phyloP scores from a whole-genome alignment of 1,140 invertebrate species.

The Drosophila ananassae region DNA sequence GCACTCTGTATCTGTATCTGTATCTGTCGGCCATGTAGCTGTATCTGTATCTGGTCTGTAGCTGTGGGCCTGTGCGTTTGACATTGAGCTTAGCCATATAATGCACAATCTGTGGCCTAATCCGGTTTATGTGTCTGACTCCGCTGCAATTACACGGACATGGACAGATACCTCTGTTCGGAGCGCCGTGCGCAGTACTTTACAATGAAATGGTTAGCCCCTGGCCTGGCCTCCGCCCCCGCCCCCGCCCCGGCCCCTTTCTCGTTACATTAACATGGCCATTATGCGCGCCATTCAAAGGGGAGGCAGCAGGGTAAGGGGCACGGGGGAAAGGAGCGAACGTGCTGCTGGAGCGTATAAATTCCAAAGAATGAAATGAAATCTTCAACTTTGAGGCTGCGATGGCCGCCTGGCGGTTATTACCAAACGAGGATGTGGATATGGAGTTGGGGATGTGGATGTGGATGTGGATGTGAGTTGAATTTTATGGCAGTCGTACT shows the following conservation, averaged over 20 bases:
- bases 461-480: constrained; percentile 55
- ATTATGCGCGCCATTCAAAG: constrained; percentile 52
- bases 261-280: constrained; percentile 62
- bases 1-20: constrained; percentile 4
- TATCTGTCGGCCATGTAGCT: not conserved
- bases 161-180: constrained; percentile 13
- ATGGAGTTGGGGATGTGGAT: not conserved
- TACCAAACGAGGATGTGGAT: constrained; percentile 35
- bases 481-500: constrained; percentile 79
- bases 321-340: not conserved
- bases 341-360: constrained; percentile 49
- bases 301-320: not conserved
- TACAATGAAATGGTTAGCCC: constrained; percentile 42
- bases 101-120: constrained; percentile 59
- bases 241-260: not conserved
- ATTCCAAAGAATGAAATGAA: constrained; percentile 61
- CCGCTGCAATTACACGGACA: constrained; percentile 59
- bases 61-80: constrained; percentile 19
- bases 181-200: constrained; percentile 23
- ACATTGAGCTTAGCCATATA: constrained; percentile 35
- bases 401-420: constrained; percentile 76
- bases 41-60: not conserved
- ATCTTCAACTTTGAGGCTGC: constrained; percentile 62
- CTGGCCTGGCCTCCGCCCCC: not conserved
- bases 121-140: constrained; percentile 63